These are phyloP conservation scores for Trachelus tabidus DNA, from an alignment of 2,888 invertebrate genomes.

Conservation along the genomic window DNA sequence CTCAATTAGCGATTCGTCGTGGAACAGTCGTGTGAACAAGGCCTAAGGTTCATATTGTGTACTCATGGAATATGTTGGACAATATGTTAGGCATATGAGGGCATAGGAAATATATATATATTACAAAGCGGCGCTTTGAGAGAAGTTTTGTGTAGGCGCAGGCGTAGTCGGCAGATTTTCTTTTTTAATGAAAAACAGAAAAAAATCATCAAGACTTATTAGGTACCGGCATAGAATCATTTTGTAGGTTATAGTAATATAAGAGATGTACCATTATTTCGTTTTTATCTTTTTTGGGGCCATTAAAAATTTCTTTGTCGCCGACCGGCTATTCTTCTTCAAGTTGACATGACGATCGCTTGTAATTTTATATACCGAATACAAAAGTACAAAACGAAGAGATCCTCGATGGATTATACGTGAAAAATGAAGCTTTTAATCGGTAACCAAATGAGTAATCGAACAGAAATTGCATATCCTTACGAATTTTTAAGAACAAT, in stretches of 20 bases:
- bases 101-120: constrained; percentile 50
- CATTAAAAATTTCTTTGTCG: not conserved
- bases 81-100: constrained; percentile 37
- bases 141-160: constrained; percentile 49
- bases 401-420: not conserved
- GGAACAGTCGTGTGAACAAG: constrained; percentile 18
- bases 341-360: not conserved
- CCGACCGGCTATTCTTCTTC: not conserved
- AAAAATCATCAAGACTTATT: constrained; percentile 52
- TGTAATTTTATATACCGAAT: not conserved
- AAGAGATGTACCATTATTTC: constrained; percentile 11
- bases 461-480: not conserved
- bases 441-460: not conserved
- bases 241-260: constrained; percentile 43
- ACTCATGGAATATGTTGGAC: constrained; percentile 26
- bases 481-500: constrained; percentile 1
- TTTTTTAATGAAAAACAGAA: constrained; percentile 19
- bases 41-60: constrained; percentile 32
- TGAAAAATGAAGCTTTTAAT: not conserved
- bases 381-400: not conserved
- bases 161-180: constrained; percentile 26
- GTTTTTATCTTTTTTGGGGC: not conserved
- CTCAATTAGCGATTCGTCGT: not conserved
- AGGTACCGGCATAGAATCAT: constrained; percentile 51
- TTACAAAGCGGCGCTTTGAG: constrained; percentile 49